Evolutionary conservation across 2,113 vertebrate genomes (phyloP).

Genomic region (Cygnus atratus): DNA sequence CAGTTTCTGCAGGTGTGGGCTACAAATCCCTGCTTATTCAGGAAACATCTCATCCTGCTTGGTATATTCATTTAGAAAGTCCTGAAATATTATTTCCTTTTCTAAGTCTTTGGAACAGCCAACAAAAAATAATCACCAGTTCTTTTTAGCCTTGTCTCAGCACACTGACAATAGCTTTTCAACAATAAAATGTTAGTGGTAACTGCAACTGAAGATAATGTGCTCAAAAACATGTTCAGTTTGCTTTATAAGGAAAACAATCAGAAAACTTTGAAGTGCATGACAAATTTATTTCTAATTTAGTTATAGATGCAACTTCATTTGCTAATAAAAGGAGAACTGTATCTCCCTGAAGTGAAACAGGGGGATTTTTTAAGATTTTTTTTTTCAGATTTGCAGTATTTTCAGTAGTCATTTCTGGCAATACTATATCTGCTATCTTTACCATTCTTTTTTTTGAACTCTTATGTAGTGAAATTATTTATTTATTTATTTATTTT

Average conservation of each 20-base stretch:
- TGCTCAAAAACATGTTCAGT: neutral
- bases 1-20: neutral
- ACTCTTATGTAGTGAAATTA: neutral
- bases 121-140: neutral
- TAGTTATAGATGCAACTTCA: neutral
- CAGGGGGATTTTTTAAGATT: neutral
- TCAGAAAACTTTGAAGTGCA: neutral
- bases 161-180: conserved; percentile 13
- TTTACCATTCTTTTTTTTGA: neutral
- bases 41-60: conserved; percentile 18
- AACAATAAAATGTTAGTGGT: neutral
- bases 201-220: neutral
- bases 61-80: neutral
- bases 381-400: neutral
- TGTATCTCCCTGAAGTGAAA: neutral
- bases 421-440: accelerated
- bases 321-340: neutral
- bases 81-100: conserved; percentile 52
- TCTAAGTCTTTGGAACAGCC: neutral
- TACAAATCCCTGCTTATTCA: neutral
- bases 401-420: neutral
- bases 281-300: neutral
- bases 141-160: conserved; percentile 20
- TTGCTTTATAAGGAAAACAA: neutral
- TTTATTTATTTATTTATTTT: neutral